phyloP scores from a whole-genome alignment of 2,797 vertebrate species.

The Columba guinea region DNA sequence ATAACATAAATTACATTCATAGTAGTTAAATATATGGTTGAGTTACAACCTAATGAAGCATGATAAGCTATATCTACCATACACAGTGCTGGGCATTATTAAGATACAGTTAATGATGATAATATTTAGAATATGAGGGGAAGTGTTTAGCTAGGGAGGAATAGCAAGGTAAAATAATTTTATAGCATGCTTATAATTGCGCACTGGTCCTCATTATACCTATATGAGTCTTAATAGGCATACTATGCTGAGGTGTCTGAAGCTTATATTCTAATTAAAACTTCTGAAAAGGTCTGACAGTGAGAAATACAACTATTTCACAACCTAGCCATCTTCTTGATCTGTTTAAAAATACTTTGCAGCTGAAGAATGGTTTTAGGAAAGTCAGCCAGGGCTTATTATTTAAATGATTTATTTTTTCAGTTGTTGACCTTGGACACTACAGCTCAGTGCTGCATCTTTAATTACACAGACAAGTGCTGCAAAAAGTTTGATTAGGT shows the following conservation, averaged over 20 bases:
- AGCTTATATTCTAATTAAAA: conserved; percentile 35
- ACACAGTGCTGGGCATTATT: background rate
- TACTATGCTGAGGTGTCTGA: background rate
- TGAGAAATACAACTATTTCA: background rate
- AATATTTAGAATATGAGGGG: background rate
- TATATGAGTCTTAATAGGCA: background rate
- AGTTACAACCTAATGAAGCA: conserved; percentile 7
- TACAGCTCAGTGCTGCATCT: background rate
- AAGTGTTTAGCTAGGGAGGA: conserved; percentile 1
- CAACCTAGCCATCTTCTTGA: conserved; percentile 10
- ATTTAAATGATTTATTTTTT: conserved; percentile 40
- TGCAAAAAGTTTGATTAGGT: conserved; percentile 51
- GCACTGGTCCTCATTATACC: background rate
- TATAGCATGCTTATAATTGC: background rate
- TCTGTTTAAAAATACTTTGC: conserved; percentile 6
- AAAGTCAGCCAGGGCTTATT: conserved; percentile 34
- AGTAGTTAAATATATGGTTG: background rate
- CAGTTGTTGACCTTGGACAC: conserved; percentile 48
- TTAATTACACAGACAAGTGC: conserved; percentile 47
- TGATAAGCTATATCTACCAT: background rate
- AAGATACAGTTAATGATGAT: background rate
- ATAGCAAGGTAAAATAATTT: background rate
- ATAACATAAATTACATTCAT: background rate
- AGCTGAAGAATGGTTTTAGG: conserved; percentile 16
- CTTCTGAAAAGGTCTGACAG: conserved; percentile 9